Conservation (phyloP, 92 coral and sea anemone species). For the Ricordea florida region DNA sequence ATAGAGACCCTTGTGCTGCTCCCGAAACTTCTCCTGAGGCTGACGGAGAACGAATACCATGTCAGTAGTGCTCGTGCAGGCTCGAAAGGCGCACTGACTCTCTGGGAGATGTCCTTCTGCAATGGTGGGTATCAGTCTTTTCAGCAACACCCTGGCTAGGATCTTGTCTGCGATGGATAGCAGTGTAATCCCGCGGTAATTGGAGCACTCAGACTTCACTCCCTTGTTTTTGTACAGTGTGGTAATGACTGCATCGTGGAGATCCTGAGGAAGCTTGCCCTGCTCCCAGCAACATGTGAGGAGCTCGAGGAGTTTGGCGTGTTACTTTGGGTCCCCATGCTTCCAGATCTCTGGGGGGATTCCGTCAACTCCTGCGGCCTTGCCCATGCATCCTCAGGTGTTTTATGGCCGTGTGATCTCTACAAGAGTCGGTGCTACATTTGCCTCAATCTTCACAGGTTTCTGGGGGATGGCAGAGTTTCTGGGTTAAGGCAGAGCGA, state of each 20-base stretch:
- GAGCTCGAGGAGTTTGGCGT: conserved; percentile 10
- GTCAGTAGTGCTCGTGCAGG: conserved; percentile 42
- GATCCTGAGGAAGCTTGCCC: conserved; percentile 6
- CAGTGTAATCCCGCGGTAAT: conserved; percentile 10
- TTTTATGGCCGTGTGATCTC: not conserved
- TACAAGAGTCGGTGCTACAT: conserved; percentile 1
- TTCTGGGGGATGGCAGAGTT: too few species aligned
- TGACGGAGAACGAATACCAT: conserved; percentile 48
- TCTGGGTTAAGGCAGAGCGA: too few species aligned
- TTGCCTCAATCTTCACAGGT: too few species aligned
- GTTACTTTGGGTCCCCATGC: conserved; percentile 4
- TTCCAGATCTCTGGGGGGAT: conserved; percentile 19
- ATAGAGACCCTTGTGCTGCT: conserved; percentile 43
- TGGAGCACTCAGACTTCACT: conserved; percentile 3
- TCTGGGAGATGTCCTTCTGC: not conserved
- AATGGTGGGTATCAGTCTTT: conserved; percentile 5
- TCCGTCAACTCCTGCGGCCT: conserved; percentile 21
- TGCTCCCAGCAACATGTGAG: conserved; percentile 26
- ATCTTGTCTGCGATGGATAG: conserved; percentile 22
- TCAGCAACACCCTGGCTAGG: conserved; percentile 2
- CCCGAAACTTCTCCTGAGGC: conserved; percentile 51
- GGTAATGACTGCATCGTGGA: conserved; percentile 3
- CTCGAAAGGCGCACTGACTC: conserved; percentile 31
- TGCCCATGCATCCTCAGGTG: conserved; percentile 9
- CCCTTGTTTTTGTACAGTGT: conserved; percentile 10